Evolutionary conservation across 2,797 vertebrate species (phyloP).

Genomic region (Lagodon rhomboides): DNA sequence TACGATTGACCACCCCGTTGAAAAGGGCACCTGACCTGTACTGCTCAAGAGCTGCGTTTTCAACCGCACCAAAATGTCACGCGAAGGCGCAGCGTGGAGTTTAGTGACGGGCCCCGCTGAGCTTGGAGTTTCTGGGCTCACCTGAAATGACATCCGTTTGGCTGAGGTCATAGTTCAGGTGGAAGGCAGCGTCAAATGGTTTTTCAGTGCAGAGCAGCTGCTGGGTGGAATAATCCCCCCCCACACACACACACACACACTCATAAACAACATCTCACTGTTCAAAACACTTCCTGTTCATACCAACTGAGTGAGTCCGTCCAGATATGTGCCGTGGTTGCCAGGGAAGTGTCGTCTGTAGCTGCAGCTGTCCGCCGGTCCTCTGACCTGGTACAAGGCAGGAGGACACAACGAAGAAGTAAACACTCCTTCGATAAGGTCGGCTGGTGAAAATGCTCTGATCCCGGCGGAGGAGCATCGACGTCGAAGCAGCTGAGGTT

Average conservation of each 20-base stretch:
- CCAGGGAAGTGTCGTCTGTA: slow-evolving; percentile 1
- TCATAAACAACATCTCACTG: slow-evolving; percentile 10
- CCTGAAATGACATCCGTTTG: not conserved
- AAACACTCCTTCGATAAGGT: no score
- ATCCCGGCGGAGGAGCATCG: not conserved
- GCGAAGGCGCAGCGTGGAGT: not conserved
- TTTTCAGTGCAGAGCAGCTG: slow-evolving; percentile 16
- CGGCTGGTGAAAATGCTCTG: not conserved
- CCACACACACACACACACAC: not conserved
- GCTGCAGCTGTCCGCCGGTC: slow-evolving; percentile 31
- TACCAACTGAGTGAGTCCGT: not conserved
- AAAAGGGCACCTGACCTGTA: not conserved
- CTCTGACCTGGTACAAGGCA: slow-evolving; percentile 6
- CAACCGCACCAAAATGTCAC: not conserved
- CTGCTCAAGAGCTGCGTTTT: not conserved
- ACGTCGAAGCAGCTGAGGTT: not conserved
- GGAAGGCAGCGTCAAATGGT: not conserved
- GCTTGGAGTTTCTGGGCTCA: not conserved
- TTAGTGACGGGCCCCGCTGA: not conserved
- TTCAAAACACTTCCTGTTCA: slow-evolving; percentile 18
- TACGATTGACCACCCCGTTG: not conserved
- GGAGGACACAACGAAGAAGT: not conserved
- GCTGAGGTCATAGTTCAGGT: slow-evolving; percentile 4
- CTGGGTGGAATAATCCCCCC: not conserved
- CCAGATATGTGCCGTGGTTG: not conserved